These are phyloP conservation scores for Zosterops lateralis DNA, from an alignment of 2,113 vertebrate species.

Conservation along the genomic window DNA sequence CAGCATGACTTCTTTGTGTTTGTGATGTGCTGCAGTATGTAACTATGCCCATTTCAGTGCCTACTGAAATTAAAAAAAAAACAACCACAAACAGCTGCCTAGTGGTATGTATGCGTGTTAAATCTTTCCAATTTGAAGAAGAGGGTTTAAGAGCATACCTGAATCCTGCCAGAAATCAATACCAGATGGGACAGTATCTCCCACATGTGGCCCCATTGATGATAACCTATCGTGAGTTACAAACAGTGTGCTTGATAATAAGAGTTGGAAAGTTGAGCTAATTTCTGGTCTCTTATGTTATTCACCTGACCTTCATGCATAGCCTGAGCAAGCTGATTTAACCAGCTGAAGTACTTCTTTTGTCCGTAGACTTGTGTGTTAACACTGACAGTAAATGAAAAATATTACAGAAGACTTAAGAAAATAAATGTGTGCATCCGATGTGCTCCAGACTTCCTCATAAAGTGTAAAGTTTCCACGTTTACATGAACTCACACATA, in stretches of 20 bases:
- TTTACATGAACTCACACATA: not conserved
- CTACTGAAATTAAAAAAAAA: not conserved
- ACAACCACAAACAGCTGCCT: not conserved
- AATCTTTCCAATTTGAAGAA: not conserved
- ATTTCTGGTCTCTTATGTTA: slow-evolving; percentile 2
- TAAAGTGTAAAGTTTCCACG: not conserved
- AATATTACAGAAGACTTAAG: not conserved
- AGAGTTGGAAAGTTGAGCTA: not conserved
- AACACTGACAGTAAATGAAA: not conserved
- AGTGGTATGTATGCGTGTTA: not conserved
- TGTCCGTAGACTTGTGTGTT: not conserved
- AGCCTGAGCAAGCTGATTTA: not conserved
- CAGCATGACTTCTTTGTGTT: not conserved
- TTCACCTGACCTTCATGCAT: not conserved
- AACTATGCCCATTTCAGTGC: not conserved
- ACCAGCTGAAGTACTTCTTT: not conserved
- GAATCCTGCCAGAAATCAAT: slow-evolving; percentile 34
- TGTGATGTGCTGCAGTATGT: not conserved
- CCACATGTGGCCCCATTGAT: not conserved
- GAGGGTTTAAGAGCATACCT: not conserved
- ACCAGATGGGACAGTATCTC: not conserved
- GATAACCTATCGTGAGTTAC: slow-evolving; percentile 18
- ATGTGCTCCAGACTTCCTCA: not conserved
- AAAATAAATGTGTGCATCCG: not conserved
- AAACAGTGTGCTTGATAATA: slow-evolving; percentile 31